Base-by-base conservation (phyloP, 2,113 vertebrate genomes). In the Xiphias gladius region DNA sequence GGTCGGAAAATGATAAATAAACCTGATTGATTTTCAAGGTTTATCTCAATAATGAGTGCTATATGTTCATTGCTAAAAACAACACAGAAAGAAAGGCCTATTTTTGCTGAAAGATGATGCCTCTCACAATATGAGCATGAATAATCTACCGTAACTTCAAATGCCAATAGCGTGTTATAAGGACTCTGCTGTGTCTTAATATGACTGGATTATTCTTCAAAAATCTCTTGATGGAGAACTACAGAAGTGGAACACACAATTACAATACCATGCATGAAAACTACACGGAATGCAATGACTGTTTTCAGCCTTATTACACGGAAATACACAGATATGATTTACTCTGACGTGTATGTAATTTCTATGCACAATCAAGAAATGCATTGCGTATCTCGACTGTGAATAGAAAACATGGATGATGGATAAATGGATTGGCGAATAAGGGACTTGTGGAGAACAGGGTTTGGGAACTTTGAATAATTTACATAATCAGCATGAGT, bases 171-270 rank as follows among this genome's bases (percentile, higher is more conserved):
- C 22, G 0, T 75, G 59, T 48, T 58, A 64, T 10, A 58, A 76
- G 76, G 50, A 55, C 69, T 76, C 28, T 72, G 13, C 7, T 30
- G 39, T 67, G 71, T 68, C 83, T 52, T 73, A 43, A 77, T 77
- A 46, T 64, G 58, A 83, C 71, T 59, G 30, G 73, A 71, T 82
- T 61, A 74, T 88, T 72, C 32, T 80, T 80, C 20, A 66, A 81
- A 73, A 50, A 68, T 63, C 11, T 64, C n/a, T 59, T 32, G 35
- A 77, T 73, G 67, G 37, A 48, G 19, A 79, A 72, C 24, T 3
- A 0, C 57, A 65, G n/a, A n/a, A n/a, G 63, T 74, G 58, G 37
- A 80, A 89, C 73, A 86, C 4, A n/a, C n/a, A 55, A 82, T 78
- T 46, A 73, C 62, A 78, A 50, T 19, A 2, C 9, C 50, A 52